These are phyloP conservation scores for Sinocyclocheilus maitianheensis DNA, from an alignment of 2,113 vertebrate species.

Conservation along the genomic window DNA sequence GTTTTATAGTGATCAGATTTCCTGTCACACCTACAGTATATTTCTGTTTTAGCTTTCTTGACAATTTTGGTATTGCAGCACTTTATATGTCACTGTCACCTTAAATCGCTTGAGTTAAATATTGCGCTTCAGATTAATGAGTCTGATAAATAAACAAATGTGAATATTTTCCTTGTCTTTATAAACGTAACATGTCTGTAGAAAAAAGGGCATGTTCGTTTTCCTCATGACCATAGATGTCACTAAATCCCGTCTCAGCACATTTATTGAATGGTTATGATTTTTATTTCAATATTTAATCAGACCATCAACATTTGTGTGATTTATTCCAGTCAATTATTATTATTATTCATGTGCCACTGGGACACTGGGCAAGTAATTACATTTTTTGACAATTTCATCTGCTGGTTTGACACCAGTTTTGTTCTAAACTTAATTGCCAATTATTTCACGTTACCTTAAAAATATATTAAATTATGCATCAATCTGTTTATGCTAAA, in stretches of 20 bases:
- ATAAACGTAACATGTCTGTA: too few relatives aligned
- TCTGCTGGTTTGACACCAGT: background rate
- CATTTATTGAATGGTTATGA: background rate
- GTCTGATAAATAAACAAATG: background rate
- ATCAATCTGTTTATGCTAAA: background rate
- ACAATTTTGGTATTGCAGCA: background rate
- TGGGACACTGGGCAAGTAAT: too few relatives aligned
- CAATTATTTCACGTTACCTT: background rate
- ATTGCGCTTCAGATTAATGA: background rate
- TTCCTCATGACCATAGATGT: background rate
- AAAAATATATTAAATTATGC: background rate
- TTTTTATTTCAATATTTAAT: background rate
- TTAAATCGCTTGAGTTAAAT: background rate
- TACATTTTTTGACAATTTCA: background rate
- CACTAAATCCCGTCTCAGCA: background rate
- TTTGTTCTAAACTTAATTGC: background rate
- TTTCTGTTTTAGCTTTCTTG: background rate
- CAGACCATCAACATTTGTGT: too few relatives aligned
- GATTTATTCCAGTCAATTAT: background rate
- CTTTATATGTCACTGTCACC: background rate
- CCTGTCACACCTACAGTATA: background rate
- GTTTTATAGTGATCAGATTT: background rate
- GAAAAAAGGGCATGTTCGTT: too few relatives aligned
- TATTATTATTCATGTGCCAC: too few relatives aligned
- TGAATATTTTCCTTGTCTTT: too few relatives aligned